These are phyloP conservation scores for Mionectes olivaceus DNA, from an alignment of 2,797 vertebrate species.

Conservation along the genomic window DNA sequence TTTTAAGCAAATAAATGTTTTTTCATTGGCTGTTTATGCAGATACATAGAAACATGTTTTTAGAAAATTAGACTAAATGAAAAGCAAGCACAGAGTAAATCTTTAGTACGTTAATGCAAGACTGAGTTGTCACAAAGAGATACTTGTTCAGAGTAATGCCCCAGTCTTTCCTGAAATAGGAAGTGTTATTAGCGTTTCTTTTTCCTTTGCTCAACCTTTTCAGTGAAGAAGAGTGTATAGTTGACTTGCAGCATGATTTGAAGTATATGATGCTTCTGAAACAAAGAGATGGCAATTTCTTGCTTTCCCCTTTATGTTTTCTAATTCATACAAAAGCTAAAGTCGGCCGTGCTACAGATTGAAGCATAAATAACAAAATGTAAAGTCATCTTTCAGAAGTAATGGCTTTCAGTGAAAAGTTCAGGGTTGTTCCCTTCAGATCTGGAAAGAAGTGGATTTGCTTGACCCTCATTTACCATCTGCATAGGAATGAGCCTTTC, in stretches of 20 bases:
- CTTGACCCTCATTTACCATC: slow-evolving; percentile 43
- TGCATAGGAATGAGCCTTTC: slow-evolving; percentile 40
- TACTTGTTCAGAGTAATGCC: background rate
- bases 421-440: slow-evolving; percentile 1
- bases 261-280: background rate
- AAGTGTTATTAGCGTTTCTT: background rate
- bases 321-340: background rate
- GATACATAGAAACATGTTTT: background rate
- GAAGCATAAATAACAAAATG: background rate
- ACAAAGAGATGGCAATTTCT: background rate
- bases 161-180: background rate
- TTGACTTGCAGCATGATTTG: background rate
- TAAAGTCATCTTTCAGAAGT: slow-evolving; percentile 12
- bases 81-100: background rate
- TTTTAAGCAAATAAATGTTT: background rate
- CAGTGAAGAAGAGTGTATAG: background rate
- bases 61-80: background rate
- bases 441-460: background rate
- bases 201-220: background rate
- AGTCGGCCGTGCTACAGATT: background rate
- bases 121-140: background rate
- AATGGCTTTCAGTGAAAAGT: slow-evolving; percentile 33
- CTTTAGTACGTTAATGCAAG: background rate
- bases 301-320: background rate
- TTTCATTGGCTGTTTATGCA: background rate